A percentile compares a stretch with the other conserved stretches of the same genome.
phyloP scores from a whole-genome alignment of 1,140 invertebrate genomes.

The Ladona fulva region DNA sequence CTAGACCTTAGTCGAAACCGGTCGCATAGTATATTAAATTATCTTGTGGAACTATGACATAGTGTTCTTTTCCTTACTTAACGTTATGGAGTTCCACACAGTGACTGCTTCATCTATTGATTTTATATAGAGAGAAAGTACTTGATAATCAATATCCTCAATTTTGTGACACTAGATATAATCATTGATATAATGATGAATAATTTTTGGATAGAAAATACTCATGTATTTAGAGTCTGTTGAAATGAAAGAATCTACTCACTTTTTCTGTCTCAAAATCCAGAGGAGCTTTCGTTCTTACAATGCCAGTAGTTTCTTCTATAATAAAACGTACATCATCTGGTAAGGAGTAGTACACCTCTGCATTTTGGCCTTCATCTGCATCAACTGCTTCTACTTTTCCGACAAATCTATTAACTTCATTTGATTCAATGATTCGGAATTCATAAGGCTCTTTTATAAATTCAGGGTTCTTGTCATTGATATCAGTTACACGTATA shows the following conservation, averaged over 20 bases:
- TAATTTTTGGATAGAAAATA: neutral
- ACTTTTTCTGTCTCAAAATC: slow-evolving; percentile 77
- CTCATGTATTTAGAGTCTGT: neutral
- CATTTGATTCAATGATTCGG: slow-evolving; percentile 37
- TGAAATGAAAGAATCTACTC: slow-evolving; percentile 24
- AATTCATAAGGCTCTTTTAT: slow-evolving; percentile 68
- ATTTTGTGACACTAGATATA: too few relatives aligned
- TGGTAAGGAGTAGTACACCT: slow-evolving; percentile 55
- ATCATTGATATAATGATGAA: slow-evolving; percentile 10
- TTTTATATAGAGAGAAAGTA: too few relatives aligned
- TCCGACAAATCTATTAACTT: slow-evolving; percentile 47
- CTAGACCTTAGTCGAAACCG: too few relatives aligned
- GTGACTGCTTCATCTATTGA: too few relatives aligned
- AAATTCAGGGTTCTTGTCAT: slow-evolving; percentile 82
- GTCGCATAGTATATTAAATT: too few relatives aligned
- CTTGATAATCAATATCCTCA: too few relatives aligned
- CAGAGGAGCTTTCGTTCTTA: slow-evolving; percentile 61
- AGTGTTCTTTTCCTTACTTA: too few relatives aligned
- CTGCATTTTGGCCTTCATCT: slow-evolving; percentile 59
- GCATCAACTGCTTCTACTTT: slow-evolving; percentile 69
- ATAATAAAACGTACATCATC: slow-evolving; percentile 68
- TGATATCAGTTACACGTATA: slow-evolving; percentile 81
- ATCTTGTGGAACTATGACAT: too few relatives aligned
- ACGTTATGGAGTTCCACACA: too few relatives aligned
- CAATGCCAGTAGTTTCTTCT: slow-evolving; percentile 66